These are phyloP conservation scores for Ahaetulla prasina DNA, from an alignment of 2,113 vertebrate species.

Conservation along the genomic window DNA sequence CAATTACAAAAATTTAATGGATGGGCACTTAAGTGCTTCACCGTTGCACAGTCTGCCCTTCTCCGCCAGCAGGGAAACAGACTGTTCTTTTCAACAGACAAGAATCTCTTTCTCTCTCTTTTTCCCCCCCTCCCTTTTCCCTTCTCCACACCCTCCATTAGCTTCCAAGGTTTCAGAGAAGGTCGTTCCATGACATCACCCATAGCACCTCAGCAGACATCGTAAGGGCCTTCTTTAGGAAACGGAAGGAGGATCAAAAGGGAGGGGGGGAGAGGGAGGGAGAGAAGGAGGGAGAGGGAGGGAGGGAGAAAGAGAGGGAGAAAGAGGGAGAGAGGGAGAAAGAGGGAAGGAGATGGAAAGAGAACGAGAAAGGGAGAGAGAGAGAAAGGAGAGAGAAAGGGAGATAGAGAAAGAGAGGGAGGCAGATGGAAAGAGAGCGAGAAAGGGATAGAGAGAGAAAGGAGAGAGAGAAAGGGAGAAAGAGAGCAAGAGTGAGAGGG, in stretches of 20 bases:
- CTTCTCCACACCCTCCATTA: conserved; percentile 51
- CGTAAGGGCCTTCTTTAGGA: conserved; percentile 14
- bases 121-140: conserved; percentile 23
- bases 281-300: no score
- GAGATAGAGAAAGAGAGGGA: no score
- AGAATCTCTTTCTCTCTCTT: conserved; percentile 22
- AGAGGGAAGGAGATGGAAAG: no score
- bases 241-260: neutral
- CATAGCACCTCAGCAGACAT: conserved; percentile 16
- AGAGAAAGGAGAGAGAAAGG: neutral
- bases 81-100: conserved; percentile 45
- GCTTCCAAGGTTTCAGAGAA: conserved; percentile 46
- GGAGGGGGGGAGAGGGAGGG: neutral
- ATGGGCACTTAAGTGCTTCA: conserved; percentile 52
- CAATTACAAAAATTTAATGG: conserved; percentile 51
- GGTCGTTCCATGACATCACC: conserved; percentile 47
- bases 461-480: no score
- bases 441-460: no score
- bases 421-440: neutral
- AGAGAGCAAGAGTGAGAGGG: neutral
- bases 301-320: no score
- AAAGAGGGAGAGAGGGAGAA: no score
- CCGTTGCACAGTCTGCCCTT: conserved; percentile 36
- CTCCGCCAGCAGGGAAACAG: conserved; percentile 39
- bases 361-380: neutral